Evolutionary conservation across 2,888 invertebrate species (phyloP).

Genomic region (Caenorhabditis sp.): DNA sequence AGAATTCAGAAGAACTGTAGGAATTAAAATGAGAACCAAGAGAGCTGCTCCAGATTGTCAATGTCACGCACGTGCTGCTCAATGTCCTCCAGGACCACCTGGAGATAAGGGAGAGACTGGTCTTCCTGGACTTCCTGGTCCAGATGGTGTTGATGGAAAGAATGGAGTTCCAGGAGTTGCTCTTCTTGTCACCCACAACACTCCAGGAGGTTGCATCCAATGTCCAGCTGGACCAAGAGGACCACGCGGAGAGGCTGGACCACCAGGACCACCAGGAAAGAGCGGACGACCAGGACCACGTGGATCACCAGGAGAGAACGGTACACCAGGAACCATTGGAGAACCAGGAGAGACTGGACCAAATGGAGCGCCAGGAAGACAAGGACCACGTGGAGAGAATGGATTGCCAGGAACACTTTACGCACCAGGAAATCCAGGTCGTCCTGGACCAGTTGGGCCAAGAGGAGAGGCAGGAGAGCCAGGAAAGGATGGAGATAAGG

Average conservation of each 20-base stretch:
- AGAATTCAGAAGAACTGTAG: slow-evolving; percentile 28
- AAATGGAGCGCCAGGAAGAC: slow-evolving; percentile 51
- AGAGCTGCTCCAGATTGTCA: slow-evolving; percentile 37
- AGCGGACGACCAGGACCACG: slow-evolving; percentile 50
- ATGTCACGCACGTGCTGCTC: slow-evolving; percentile 34
- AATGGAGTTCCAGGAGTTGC: slow-evolving; percentile 50
- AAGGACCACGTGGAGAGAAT: slow-evolving; percentile 52
- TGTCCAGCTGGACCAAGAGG: slow-evolving; percentile 46
- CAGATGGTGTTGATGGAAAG: slow-evolving; percentile 50
- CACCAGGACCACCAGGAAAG: slow-evolving; percentile 49
- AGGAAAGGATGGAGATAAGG: slow-evolving; percentile 43
- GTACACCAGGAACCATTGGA: slow-evolving; percentile 44
- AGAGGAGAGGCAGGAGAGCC: slow-evolving; percentile 43
- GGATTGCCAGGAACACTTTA: slow-evolving; percentile 43
- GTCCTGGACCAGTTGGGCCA: slow-evolving; percentile 44
- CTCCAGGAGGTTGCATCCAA: slow-evolving; percentile 55
- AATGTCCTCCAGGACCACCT: slow-evolving; percentile 49
- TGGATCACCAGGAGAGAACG: slow-evolving; percentile 41
- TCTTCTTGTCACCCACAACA: slow-evolving; percentile 42
- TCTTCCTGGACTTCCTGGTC: slow-evolving; percentile 45
- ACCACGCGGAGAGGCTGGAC: slow-evolving; percentile 42
- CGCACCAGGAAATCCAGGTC: slow-evolving; percentile 38
- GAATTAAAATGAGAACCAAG: slow-evolving; percentile 35
- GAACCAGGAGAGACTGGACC: slow-evolving; percentile 48
- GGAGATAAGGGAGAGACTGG: slow-evolving; percentile 46